A percentile compares a stretch with the other conserved stretches of the same genome.
Evolutionary conservation across 1,140 invertebrate species (phyloP).

Genomic region (Drosophila pseudoobscura): DNA sequence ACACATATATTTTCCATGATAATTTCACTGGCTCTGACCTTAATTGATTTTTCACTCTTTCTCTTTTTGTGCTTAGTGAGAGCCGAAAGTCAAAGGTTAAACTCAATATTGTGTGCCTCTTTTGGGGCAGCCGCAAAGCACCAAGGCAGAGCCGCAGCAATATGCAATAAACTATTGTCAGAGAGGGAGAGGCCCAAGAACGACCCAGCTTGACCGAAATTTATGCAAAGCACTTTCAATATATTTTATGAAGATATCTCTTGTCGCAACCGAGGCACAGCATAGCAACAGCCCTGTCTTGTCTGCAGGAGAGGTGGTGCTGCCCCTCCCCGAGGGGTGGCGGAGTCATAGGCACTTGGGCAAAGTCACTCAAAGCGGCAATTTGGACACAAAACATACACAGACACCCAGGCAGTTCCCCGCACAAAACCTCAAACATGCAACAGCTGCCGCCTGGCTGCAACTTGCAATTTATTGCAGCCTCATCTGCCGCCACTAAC

Average conservation of each 20-base stretch:
- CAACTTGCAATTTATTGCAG: slow-evolving; percentile 70
- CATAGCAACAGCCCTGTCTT: slow-evolving; percentile 37
- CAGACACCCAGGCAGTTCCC: slow-evolving; percentile 22
- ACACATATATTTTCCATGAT: slow-evolving; percentile 20
- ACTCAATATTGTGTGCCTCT: not conserved
- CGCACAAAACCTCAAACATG: slow-evolving; percentile 46
- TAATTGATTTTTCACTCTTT: slow-evolving; percentile 58
- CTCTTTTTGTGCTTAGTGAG: not conserved
- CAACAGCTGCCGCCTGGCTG: slow-evolving; percentile 63
- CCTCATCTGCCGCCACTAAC: slow-evolving; percentile 42
- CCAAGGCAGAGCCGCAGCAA: slow-evolving; percentile 5
- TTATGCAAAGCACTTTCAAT: slow-evolving; percentile 63
- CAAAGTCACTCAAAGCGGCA: slow-evolving; percentile 58
- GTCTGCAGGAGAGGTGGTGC: slow-evolving; percentile 3
- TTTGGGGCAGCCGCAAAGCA: too few relatives aligned
- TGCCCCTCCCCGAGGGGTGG: not conserved
- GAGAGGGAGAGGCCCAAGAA: not conserved
- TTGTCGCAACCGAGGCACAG: slow-evolving; percentile 22
- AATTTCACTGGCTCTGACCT: slow-evolving; percentile 32
- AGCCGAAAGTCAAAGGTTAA: slow-evolving; percentile 18
- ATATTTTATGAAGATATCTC: slow-evolving; percentile 65
- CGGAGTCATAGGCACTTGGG: slow-evolving; percentile 38
- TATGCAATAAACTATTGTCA: slow-evolving; percentile 39
- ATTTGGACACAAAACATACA: slow-evolving; percentile 45
- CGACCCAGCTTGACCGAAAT: slow-evolving; percentile 18